phyloP scores from a whole-genome alignment of 1,140 invertebrate genomes.

The Pentalonia nigronervosa region DNA sequence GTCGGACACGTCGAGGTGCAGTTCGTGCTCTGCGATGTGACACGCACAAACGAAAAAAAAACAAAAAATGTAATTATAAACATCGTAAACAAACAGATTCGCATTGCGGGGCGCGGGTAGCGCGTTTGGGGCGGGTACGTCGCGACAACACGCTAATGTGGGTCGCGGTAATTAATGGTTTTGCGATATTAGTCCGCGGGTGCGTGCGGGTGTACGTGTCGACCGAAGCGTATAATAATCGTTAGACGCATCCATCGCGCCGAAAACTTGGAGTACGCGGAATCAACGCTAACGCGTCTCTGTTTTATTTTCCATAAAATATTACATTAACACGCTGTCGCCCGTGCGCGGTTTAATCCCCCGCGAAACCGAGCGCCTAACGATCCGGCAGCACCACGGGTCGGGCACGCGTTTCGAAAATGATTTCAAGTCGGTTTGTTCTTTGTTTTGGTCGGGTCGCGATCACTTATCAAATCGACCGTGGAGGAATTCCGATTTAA shows the following conservation, averaged over 20 bases:
- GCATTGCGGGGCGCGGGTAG: background rate
- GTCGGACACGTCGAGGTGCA: slow-evolving; percentile 28
- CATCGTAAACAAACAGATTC: background rate
- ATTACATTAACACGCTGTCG: too few species aligned
- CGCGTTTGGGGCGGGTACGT: background rate
- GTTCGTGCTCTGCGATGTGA: slow-evolving; percentile 24
- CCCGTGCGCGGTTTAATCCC: too few species aligned
- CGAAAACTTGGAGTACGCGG: slow-evolving; percentile 30
- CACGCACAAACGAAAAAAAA: background rate
- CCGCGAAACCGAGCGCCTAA: background rate
- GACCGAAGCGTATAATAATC: slow-evolving; percentile 2
- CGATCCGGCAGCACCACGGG: background rate
- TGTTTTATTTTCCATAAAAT: background rate
- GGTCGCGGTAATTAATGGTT: slow-evolving; percentile 1
- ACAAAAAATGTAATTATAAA: background rate
- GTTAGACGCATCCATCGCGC: slow-evolving; percentile 24
- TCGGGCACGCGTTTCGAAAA: background rate
- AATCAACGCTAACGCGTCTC: slow-evolving; percentile 29
- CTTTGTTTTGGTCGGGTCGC: background rate
- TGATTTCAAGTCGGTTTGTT: background rate
- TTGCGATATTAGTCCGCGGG: background rate
- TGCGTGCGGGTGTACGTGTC: background rate
- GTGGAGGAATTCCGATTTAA: background rate
- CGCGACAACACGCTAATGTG: background rate
- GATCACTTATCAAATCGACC: background rate